Percentiles rank a stretch among this genome's conserved stretches.
Conservation (phyloP, 2,888 invertebrate genomes). For the Tineola bisselliella region DNA sequence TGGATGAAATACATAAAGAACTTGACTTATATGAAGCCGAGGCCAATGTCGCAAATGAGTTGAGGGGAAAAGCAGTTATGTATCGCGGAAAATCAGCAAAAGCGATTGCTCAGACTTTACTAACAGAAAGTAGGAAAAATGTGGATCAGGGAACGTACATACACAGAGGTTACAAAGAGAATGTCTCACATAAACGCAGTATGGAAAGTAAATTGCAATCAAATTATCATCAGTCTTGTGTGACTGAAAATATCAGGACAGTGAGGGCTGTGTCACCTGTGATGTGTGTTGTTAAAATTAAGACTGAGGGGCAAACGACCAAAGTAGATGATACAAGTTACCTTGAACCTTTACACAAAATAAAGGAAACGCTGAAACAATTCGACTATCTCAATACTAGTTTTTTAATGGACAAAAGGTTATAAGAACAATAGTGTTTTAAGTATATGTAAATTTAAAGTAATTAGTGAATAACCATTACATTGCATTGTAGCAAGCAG, state of each 20-base stretch:
- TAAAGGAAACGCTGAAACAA: slow-evolving; percentile 71
- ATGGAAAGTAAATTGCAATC: neutral
- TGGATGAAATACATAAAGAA: slow-evolving; percentile 50
- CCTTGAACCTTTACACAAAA: slow-evolving; percentile 64
- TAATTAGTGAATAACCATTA: neutral
- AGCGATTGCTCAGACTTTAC: slow-evolving; percentile 73
- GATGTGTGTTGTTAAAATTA: slow-evolving; percentile 43
- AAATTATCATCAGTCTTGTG: slow-evolving; percentile 6
- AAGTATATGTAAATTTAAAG: neutral
- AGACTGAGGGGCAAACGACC: slow-evolving; percentile 43
- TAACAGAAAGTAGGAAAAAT: slow-evolving; percentile 69
- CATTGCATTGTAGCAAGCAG: slow-evolving; percentile 78
- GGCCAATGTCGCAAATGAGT: slow-evolving; percentile 56
- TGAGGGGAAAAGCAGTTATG: slow-evolving; percentile 64
- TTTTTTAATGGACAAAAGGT: slow-evolving; percentile 75
- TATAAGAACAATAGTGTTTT: slow-evolving; percentile 20
- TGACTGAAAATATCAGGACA: slow-evolving; percentile 36
- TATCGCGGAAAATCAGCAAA: slow-evolving; percentile 80
- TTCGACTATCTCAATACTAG: slow-evolving; percentile 70
- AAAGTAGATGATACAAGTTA: slow-evolving; percentile 56
- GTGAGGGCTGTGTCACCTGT: slow-evolving; percentile 40
- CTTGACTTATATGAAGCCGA: slow-evolving; percentile 48
- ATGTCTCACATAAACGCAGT: slow-evolving; percentile 1
- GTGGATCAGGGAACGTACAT: slow-evolving; percentile 45
- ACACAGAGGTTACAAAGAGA: slow-evolving; percentile 27